A percentile compares a stretch with the other conserved stretches of the same genome.
These are phyloP conservation scores for Leucosticte australis DNA, from an alignment of 2,113 vertebrate species.

Conservation along the genomic window DNA sequence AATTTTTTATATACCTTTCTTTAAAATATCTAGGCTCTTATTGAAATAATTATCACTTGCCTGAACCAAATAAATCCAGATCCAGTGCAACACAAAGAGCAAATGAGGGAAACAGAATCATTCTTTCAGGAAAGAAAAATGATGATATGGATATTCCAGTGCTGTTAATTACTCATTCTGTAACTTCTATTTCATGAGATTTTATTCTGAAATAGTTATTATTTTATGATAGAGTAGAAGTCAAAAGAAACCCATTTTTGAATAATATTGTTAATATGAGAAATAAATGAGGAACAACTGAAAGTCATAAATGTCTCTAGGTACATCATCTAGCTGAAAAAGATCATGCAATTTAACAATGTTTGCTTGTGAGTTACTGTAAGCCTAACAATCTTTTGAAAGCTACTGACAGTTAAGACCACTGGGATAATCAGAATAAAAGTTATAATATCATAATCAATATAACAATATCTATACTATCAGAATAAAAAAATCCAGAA, in stretches of 20 bases:
- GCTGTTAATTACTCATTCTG: neutral
- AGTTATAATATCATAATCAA: neutral
- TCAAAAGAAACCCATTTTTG: neutral
- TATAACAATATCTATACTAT: neutral
- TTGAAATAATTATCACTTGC: neutral
- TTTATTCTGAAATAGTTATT: neutral
- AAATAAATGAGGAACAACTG: neutral
- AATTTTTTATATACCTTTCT: neutral
- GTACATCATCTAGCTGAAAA: neutral
- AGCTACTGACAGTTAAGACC: neutral
- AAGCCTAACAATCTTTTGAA: neutral
- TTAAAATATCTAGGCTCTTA: neutral
- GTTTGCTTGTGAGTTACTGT: neutral
- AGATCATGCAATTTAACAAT: neutral
- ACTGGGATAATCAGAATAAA: neutral
- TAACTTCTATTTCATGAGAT: neutral
- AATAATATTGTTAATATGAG: neutral
- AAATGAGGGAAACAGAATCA: neutral
- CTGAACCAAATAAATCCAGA: neutral
- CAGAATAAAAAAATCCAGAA: neutral
- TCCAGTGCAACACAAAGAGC: neutral
- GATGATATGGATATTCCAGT: neutral
- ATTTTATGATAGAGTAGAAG: neutral
- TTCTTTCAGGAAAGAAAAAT: neutral
- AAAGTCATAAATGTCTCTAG: neutral